Base-by-base conservation (phyloP, 2,113 vertebrate genomes). In the Sinocyclocheilus grahami region DNA sequence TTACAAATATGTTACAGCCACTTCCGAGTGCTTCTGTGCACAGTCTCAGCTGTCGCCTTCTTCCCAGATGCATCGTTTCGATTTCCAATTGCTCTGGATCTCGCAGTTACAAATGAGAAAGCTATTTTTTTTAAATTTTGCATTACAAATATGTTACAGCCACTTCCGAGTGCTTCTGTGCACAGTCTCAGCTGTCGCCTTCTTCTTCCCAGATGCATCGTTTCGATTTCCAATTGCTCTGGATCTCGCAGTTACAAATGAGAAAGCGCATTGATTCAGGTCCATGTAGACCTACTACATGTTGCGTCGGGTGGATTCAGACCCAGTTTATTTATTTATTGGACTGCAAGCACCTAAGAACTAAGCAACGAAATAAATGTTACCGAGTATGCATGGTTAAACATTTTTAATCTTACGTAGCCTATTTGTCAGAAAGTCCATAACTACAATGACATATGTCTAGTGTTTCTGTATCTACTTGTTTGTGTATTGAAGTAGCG, bases 251-350 rank as follows among this genome's bases (percentile, higher is more conserved):
- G 87, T 90, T 86, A 82, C 90, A 91, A 90, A 93, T 86, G 84
- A 90, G 89, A 87, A 91, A 85, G 89, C 22, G 82, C 78, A 83
- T 58, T 89, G 92, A 91, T 87, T 90, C 88, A 55, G 67, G 58
- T 51, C 82, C 82, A 83, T 37, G 74, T 74, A 62, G 65, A 67
- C 82, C 79, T 79, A 37, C 82, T 84, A 88, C 89, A 89, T 88
- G 89, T 89, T 90, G 88, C 86, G 91, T 88, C 86, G 91, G 88
- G 86, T 86, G 60, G 77, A 87, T 82, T 78, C 69, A 42, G 84
- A 53, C 2, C 46, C 22, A 39, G 82, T 74, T 83, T 83, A 83
- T 53, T 82, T 69, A 82, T 83, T 83, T 71, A 83, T 83, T 83
- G 82, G 13, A 74, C 82, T 51, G 51, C 67, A 69, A n/a, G 27